Percentiles rank a stretch among this genome's conserved stretches.
Evolutionary conservation across 1,140 invertebrate genomes (phyloP).

Genomic region (Antheraea pernyi): DNA sequence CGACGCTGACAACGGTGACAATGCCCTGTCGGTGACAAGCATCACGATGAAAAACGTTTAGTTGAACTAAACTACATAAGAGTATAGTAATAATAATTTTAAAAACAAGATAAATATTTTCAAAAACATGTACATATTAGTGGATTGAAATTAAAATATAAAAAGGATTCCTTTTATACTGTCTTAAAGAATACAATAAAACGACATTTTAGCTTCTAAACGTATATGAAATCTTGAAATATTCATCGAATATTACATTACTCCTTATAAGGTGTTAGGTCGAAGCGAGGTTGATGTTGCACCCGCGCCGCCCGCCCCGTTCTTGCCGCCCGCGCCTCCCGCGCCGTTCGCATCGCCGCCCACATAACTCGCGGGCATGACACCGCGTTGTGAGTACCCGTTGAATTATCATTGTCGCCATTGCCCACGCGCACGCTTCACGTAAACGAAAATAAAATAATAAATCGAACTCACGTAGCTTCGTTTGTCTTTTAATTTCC

Average conservation of each 20-base stretch:
- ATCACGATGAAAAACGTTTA: no score
- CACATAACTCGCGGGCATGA: constrained; percentile 29
- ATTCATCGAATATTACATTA: neutral
- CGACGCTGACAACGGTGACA: no score
- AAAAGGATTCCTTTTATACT: no score
- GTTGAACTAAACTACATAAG: no score
- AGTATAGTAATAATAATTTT: no score
- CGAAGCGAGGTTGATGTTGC: neutral
- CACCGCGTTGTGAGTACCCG: constrained; percentile 40
- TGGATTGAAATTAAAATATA: no score
- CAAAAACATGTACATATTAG: no score
- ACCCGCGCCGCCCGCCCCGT: neutral
- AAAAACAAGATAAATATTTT: no score
- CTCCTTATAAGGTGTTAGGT: neutral
- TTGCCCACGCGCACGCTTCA: constrained; percentile 33
- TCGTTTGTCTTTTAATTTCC: constrained; percentile 13
- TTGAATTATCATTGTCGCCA: constrained; percentile 65
- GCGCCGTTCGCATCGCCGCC: constrained; percentile 13
- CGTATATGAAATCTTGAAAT: neutral
- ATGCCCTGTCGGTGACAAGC: no score
- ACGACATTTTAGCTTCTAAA: neutral
- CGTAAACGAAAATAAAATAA: constrained; percentile 19
- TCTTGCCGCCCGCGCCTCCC: constrained; percentile 16
- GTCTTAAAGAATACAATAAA: neutral
- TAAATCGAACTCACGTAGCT: constrained; percentile 14